Evolutionary conservation across 2,888 invertebrate genomes (phyloP).

Genomic region (Dolichopus griseipennis): DNA sequence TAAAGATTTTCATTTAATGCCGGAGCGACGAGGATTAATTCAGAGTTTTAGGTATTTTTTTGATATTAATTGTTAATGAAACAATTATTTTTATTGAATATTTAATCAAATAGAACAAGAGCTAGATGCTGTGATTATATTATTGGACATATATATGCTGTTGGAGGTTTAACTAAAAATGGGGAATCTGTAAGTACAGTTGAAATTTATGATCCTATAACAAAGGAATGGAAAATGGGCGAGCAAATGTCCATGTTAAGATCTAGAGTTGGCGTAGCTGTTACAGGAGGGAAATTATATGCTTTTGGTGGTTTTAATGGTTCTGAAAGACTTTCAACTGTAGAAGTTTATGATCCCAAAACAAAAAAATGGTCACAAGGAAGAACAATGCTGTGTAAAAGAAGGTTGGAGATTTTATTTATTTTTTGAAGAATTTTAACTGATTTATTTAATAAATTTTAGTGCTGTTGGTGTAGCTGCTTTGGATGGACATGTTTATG

Average conservation of each 20-base stretch:
- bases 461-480: constrained; percentile 76
- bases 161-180: constrained; percentile 75
- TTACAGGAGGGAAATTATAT: constrained; percentile 64
- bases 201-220: constrained; percentile 69
- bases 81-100: not conserved
- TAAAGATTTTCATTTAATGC: constrained; percentile 78
- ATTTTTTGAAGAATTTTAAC: not conserved
- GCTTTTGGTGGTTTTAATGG: constrained; percentile 85
- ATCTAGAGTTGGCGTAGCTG: constrained; percentile 76
- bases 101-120: constrained; percentile 48
- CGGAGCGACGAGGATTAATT: constrained; percentile 66
- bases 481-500: constrained; percentile 69
- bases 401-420: constrained; percentile 49
- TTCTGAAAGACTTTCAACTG: constrained; percentile 67
- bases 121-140: constrained; percentile 65
- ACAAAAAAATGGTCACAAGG: constrained; percentile 67
- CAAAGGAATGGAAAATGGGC: constrained; percentile 64
- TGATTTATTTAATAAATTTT: constrained; percentile 22
- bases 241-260: constrained; percentile 79
- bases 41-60: constrained; percentile 52
- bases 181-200: constrained; percentile 78
- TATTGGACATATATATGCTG: constrained; percentile 75
- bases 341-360: constrained; percentile 73
- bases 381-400: constrained; percentile 68
- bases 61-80: not conserved